A percentile compares a stretch with the other conserved stretches of the same genome.
Evolutionary conservation across 2,797 vertebrate species (phyloP).

Genomic region (Lindbergichthys nudifrons): DNA sequence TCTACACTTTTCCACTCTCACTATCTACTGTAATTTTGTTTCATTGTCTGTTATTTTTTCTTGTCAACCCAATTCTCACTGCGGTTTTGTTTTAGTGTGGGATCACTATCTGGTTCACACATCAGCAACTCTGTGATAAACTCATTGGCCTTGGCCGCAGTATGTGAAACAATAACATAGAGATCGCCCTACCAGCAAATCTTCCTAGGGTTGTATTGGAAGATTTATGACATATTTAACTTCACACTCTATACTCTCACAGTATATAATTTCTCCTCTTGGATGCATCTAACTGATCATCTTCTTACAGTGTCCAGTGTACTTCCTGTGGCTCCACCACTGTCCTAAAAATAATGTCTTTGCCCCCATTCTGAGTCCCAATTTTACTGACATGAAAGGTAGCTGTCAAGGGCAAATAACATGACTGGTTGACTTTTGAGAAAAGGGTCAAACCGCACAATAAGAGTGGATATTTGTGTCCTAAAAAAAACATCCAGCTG

Average conservation of each 20-base stretch:
- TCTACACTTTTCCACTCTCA: slow-evolving; percentile 13
- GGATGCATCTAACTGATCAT: slow-evolving; percentile 61
- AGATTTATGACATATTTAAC: slow-evolving; percentile 57
- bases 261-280: slow-evolving; percentile 54
- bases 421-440: slow-evolving; percentile 54
- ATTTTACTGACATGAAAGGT: slow-evolving; percentile 61
- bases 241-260: slow-evolving; percentile 17
- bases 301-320: slow-evolving; percentile 49
- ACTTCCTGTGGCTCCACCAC: slow-evolving; percentile 51
- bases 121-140: slow-evolving; percentile 33
- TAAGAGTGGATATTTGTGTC: slow-evolving; percentile 48
- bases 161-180: slow-evolving; percentile 39
- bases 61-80: neutral
- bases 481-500: slow-evolving; percentile 52
- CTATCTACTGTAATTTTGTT: neutral
- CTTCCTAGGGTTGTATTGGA: slow-evolving; percentile 39
- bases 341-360: slow-evolving; percentile 48
- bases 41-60: neutral
- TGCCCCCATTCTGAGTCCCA: slow-evolving; percentile 28
- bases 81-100: slow-evolving; percentile 9
- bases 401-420: slow-evolving; percentile 55
- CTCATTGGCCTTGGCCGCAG: slow-evolving; percentile 36
- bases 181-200: slow-evolving; percentile 25
- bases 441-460: slow-evolving; percentile 57
- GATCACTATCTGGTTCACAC: slow-evolving; percentile 6